phyloP scores from a whole-genome alignment of 2,797 vertebrate genomes.

The Sebastes hopkinsi region DNA sequence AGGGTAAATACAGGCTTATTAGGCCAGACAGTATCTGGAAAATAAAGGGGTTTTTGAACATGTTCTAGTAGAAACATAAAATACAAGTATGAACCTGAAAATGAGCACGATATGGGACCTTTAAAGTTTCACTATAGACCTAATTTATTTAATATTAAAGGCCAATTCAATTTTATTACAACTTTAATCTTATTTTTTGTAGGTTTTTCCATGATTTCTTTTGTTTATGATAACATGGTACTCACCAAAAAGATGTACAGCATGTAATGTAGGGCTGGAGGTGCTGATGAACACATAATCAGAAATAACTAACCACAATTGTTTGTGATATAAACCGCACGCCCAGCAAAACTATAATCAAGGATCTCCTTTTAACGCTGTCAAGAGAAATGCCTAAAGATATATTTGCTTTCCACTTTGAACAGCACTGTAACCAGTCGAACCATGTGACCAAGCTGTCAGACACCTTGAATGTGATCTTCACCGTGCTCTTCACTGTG shows the following conservation, averaged over 20 bases:
- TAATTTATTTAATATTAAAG: neutral
- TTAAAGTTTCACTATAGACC: neutral
- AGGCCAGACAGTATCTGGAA: too few relatives aligned
- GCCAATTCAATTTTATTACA: neutral
- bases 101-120: too few relatives aligned
- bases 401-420: neutral
- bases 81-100: too few relatives aligned
- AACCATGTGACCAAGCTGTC: conserved; percentile 92
- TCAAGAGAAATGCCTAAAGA: neutral
- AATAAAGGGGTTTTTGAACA: too few relatives aligned
- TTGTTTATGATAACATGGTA: neutral
- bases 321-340: neutral
- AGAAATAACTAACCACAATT: neutral
- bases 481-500: conserved; percentile 95
- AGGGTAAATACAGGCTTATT: too few relatives aligned
- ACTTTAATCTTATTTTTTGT: neutral
- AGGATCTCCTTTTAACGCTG: neutral
- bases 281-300: neutral
- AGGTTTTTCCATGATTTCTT: neutral
- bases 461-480: conserved; percentile 93
- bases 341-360: too few relatives aligned
- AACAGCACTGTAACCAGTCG: conserved; percentile 96
- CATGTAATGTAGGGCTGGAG: neutral
- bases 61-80: too few relatives aligned
- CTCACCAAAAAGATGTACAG: neutral